phyloP scores from a whole-genome alignment of 2,797 vertebrate species.

The Pitangus sulphuratus region DNA sequence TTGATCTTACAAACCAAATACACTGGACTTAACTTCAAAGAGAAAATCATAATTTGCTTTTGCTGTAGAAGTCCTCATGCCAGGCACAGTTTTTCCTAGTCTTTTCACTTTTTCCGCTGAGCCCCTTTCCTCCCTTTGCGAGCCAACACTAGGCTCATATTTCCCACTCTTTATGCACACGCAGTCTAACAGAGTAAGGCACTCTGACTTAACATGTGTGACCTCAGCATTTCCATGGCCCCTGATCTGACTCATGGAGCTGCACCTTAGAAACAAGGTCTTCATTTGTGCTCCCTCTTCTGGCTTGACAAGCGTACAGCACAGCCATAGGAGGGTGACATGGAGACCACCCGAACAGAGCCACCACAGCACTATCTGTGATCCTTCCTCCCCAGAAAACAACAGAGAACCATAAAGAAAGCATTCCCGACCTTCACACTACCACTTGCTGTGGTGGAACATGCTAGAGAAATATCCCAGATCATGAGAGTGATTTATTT shows the following conservation, averaged over 20 bases:
- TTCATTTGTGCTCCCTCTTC: constrained; percentile 46
- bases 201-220: fast-evolving
- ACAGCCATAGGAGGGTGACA: background rate
- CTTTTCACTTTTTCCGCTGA: background rate
- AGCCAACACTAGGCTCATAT: background rate
- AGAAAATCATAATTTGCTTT: background rate
- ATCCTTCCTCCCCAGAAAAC: background rate
- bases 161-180: background rate
- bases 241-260: background rate
- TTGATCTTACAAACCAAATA: background rate
- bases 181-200: fast-evolving
- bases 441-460: background rate
- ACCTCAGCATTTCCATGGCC: background rate
- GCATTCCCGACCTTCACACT: background rate
- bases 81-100: background rate
- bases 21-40: background rate
- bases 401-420: background rate
- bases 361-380: fast-evolving
- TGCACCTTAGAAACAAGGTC: background rate
- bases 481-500: background rate
- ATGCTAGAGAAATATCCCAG: background rate
- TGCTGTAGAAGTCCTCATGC: background rate
- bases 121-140: background rate
- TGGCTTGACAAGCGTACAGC: background rate
- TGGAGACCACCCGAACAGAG: background rate